These are phyloP conservation scores for Trachymyrmex septentrionalis DNA, from an alignment of 1,140 invertebrate genomes.

Conservation along the genomic window DNA sequence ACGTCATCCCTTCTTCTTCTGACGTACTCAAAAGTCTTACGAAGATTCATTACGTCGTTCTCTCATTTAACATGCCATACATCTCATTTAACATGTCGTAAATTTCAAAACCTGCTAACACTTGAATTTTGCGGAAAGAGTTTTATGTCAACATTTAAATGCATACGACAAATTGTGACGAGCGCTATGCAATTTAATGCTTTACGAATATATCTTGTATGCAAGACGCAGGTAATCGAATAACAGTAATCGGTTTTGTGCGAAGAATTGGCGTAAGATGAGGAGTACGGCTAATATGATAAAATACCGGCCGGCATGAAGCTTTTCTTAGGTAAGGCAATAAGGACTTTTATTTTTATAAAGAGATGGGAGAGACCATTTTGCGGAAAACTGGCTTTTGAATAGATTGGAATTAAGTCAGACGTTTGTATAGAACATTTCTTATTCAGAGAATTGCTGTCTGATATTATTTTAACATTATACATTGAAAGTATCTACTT, in stretches of 20 bases:
- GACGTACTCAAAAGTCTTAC: background rate
- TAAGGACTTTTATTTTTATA: conserved; percentile 3
- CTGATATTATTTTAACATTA: background rate
- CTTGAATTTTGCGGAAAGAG: conserved; percentile 28
- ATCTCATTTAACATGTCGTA: background rate
- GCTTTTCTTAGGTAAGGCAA: background rate
- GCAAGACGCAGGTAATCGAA: conserved; percentile 31
- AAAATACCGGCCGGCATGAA: background rate
- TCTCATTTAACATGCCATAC: background rate
- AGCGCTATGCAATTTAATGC: conserved; percentile 43
- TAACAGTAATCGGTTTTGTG: conserved; percentile 51
- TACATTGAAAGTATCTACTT: background rate
- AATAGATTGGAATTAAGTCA: background rate
- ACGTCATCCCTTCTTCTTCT: background rate
- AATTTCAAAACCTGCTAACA: conserved; percentile 5
- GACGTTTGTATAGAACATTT: background rate
- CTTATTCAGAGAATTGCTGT: background rate
- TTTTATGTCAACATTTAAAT: conserved; percentile 53
- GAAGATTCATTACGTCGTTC: conserved; percentile 21
- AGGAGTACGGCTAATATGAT: background rate
- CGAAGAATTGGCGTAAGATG: conserved; percentile 31
- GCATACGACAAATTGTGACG: conserved; percentile 30
- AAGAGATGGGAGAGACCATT: background rate
- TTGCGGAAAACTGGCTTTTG: conserved; percentile 3
- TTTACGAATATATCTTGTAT: conserved; percentile 18